Evolutionary conservation across 2,113 vertebrate genomes (phyloP).

Genomic region (Proteles cristata): DNA sequence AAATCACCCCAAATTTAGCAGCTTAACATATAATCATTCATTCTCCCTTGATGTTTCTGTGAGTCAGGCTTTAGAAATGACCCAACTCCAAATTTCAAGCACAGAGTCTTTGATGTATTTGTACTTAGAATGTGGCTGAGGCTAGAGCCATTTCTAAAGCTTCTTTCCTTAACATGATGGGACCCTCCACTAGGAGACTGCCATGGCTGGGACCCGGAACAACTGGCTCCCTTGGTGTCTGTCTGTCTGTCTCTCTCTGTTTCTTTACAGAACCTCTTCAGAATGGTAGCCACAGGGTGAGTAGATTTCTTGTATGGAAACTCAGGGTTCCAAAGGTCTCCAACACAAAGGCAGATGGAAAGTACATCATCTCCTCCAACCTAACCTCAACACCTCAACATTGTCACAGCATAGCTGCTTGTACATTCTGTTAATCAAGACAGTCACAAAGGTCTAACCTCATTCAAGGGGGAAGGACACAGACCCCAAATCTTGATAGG

Average conservation of each 20-base stretch:
- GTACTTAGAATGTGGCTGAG: neutral
- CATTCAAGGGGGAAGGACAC: neutral
- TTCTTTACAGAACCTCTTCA: neutral
- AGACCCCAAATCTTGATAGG: neutral
- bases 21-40: neutral
- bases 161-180: neutral
- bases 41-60: neutral
- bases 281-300: neutral
- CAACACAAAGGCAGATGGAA: neutral
- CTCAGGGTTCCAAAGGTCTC: neutral
- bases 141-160: neutral
- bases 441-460: neutral
- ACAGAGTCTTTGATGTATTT: neutral
- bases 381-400: neutral
- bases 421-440: neutral
- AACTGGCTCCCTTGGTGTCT: neutral
- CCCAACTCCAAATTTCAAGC: neutral
- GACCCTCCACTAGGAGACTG: neutral
- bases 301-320: neutral
- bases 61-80: neutral
- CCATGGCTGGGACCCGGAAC: neutral
- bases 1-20: neutral
- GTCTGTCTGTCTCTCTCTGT: neutral
- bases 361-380: neutral
- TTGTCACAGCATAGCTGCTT: neutral